A percentile compares a stretch with the other conserved stretches of the same genome.
Evolutionary conservation across 1,140 invertebrate genomes (phyloP).

Genomic region (Macrobrachium nipponense): DNA sequence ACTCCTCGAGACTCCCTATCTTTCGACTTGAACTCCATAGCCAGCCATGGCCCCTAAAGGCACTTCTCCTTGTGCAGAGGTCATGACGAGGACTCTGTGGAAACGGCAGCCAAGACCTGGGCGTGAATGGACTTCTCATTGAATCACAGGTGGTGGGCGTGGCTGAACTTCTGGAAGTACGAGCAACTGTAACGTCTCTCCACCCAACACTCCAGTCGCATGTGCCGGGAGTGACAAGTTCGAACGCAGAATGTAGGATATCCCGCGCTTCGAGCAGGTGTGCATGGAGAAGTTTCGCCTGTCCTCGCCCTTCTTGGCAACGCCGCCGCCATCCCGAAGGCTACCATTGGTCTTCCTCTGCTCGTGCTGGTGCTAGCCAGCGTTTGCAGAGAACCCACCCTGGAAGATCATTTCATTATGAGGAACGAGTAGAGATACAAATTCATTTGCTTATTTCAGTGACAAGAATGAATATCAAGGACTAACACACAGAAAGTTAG

Average conservation of each 20-base stretch:
- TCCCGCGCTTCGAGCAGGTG: slow-evolving; percentile 73
- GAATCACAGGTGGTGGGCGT: slow-evolving; percentile 57
- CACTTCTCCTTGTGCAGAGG: background rate
- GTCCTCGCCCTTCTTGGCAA: background rate
- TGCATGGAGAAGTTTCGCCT: background rate
- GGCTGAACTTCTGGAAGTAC: slow-evolving; percentile 58
- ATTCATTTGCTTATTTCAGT: no score
- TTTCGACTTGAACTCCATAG: background rate
- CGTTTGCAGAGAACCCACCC: slow-evolving; percentile 47
- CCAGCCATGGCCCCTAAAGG: no score
- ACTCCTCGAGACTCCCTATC: no score
- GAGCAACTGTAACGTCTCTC: slow-evolving; percentile 48
- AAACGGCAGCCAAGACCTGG: slow-evolving; percentile 12
- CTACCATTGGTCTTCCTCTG: no score
- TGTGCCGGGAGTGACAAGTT: slow-evolving; percentile 78
- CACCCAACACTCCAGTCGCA: slow-evolving; percentile 83
- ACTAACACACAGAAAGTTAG: no score
- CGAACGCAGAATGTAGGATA: slow-evolving; percentile 76
- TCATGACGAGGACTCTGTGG: slow-evolving; percentile 8
- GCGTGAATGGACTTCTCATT: slow-evolving; percentile 56
- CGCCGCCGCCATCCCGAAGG: no score
- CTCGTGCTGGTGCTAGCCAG: no score
- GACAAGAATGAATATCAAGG: no score
- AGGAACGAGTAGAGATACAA: no score
- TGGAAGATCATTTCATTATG: no score